Conservation (phyloP, 2,888 invertebrate species). For the Psylliodes chrysocephalus region DNA sequence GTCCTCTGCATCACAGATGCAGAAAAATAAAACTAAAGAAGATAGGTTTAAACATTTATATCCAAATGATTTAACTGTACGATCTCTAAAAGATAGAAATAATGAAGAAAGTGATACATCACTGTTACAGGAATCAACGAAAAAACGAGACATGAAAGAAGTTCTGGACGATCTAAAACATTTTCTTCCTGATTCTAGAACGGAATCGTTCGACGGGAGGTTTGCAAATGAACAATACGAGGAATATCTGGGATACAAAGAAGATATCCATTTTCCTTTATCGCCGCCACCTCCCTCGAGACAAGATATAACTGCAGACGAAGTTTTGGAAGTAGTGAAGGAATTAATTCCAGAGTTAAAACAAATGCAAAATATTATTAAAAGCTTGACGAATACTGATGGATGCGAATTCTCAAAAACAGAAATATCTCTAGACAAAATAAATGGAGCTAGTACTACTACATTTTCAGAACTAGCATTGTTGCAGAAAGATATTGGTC, state of each 20-base stretch:
- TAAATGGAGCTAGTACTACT: not conserved
- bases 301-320: not conserved
- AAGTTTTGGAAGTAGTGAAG: not conserved
- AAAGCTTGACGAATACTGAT: not conserved
- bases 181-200: not conserved
- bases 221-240: not conserved
- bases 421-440: too few species aligned
- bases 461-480: not conserved
- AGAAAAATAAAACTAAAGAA: too few species aligned
- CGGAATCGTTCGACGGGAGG: not conserved
- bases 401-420: too few species aligned
- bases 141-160: not conserved
- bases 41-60: not conserved
- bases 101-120: not conserved
- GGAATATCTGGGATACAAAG: not conserved
- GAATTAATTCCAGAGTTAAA: not conserved
- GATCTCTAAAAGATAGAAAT: too few species aligned
- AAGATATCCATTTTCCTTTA: not conserved
- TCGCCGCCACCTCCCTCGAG: not conserved
- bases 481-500: not conserved
- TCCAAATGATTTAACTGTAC: too few species aligned
- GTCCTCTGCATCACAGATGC: too few species aligned
- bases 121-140: not conserved
- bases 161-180: not conserved
- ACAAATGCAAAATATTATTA: not conserved